Percentiles rank a stretch among this genome's conserved stretches.
phyloP scores from a whole-genome alignment of 2,888 invertebrate species.

The Ichneumoninae sp. region DNA sequence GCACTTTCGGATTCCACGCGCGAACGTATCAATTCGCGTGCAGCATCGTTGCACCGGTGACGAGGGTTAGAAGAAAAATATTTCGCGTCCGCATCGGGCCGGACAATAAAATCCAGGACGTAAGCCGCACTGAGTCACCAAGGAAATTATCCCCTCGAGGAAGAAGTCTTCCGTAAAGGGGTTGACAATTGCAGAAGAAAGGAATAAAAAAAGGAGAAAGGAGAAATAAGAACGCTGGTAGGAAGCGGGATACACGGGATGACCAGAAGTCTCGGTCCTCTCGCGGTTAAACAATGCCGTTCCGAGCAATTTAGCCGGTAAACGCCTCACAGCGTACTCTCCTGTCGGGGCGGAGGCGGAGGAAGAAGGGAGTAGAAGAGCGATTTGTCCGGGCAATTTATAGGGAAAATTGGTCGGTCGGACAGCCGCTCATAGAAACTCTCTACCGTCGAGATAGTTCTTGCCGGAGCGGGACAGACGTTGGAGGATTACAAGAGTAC shows the following conservation, averaged over 20 bases:
- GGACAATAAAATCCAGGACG: conserved; percentile 13
- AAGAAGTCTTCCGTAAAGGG: conserved; percentile 74
- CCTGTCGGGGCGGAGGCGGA: conserved; percentile 33
- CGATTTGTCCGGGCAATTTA: conserved; percentile 83
- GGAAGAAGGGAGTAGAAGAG: conserved; percentile 57
- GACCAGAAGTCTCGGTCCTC: conserved; percentile 76
- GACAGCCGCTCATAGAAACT: conserved; percentile 57
- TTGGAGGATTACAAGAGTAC: background rate
- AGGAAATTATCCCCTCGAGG: conserved; percentile 52
- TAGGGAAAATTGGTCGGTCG: conserved; percentile 83
- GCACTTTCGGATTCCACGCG: background rate
- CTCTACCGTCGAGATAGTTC: conserved; percentile 36
- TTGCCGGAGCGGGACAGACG: conserved; percentile 24
- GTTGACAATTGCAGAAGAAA: conserved; percentile 68
- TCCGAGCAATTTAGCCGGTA: conserved; percentile 82
- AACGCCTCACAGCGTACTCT: conserved; percentile 73
- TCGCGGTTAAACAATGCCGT: conserved; percentile 82
- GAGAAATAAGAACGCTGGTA: conserved; percentile 45
- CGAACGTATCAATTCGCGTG: conserved; percentile 2
- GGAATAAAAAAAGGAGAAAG: conserved; percentile 18
- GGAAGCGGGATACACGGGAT: conserved; percentile 74
- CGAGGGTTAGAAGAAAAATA: conserved; percentile 7
- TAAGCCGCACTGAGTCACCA: background rate
- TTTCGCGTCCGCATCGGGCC: background rate
- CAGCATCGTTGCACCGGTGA: background rate